These are phyloP conservation scores for Tetramorium alpestre DNA, from an alignment of 1,140 invertebrate genomes.

Conservation along the genomic window DNA sequence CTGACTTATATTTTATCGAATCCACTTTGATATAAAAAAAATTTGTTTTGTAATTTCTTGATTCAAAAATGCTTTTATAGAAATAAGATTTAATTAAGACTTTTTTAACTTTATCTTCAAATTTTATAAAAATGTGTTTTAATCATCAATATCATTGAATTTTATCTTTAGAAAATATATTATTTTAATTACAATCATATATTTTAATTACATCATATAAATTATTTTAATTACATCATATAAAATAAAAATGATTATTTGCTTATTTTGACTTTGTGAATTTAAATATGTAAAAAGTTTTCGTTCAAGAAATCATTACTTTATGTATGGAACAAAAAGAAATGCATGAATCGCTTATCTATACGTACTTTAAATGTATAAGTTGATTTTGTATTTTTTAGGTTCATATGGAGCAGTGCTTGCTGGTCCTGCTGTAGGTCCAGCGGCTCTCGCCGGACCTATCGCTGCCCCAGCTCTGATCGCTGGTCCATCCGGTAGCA, in stretches of 20 bases:
- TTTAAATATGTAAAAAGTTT: neutral
- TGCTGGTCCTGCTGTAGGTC: slow-evolving; percentile 79
- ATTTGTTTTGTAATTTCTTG: neutral
- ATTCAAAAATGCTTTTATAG: neutral
- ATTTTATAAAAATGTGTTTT: neutral
- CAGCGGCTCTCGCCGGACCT: slow-evolving; percentile 81
- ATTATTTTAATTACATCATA: neutral
- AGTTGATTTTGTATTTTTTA: slow-evolving; percentile 19
- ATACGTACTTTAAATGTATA: neutral
- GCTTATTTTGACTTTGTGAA: neutral
- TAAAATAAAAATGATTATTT: neutral
- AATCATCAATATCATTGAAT: neutral
- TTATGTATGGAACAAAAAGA: neutral
- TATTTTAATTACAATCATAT: neutral
- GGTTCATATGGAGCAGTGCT: slow-evolving; percentile 77
- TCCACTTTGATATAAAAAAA: neutral
- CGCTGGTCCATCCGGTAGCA: slow-evolving; percentile 83
- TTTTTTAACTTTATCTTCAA: neutral
- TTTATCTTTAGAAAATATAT: neutral
- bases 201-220: too few species aligned
- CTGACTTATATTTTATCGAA: neutral
- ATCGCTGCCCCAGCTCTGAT: slow-evolving; percentile 80
- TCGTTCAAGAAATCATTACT: neutral
- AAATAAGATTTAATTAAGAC: neutral
- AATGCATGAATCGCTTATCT: neutral